Evolutionary conservation across 2,113 vertebrate species (phyloP).

Genomic region (Piprites chloris): DNA sequence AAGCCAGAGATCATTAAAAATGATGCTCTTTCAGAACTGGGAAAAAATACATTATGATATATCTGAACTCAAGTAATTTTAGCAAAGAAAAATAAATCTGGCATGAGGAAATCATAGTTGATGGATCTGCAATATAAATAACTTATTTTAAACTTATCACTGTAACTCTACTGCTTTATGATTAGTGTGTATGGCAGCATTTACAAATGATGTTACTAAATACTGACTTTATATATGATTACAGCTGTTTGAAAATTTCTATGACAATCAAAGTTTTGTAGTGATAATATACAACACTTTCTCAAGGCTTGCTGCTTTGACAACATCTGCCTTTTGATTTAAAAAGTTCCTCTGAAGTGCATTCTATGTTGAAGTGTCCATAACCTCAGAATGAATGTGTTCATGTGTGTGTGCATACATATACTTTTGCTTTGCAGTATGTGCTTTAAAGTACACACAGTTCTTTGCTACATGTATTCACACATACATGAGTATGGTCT

Average conservation of each 20-base stretch:
- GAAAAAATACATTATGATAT: background rate
- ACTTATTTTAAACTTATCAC: slow-evolving; percentile 22
- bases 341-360: slow-evolving; percentile 64
- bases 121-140: slow-evolving; percentile 6
- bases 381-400: slow-evolving; percentile 66
- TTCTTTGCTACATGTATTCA: slow-evolving; percentile 64
- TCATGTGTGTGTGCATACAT: slow-evolving; percentile 65
- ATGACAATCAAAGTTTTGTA: slow-evolving; percentile 35
- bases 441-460: slow-evolving; percentile 66
- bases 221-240: slow-evolving; percentile 55
- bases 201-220: slow-evolving; percentile 52
- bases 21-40: background rate
- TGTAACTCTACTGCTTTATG: slow-evolving; percentile 18
- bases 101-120: background rate
- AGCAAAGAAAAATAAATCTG: slow-evolving; percentile 5
- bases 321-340: slow-evolving; percentile 58
- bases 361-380: slow-evolving; percentile 69
- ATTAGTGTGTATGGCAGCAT: slow-evolving; percentile 46
- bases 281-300: slow-evolving; percentile 67
- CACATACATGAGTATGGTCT: slow-evolving; percentile 74
- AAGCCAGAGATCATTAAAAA: slow-evolving; percentile 20
- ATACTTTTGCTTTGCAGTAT: slow-evolving; percentile 33
- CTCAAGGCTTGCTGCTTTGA: slow-evolving; percentile 72
- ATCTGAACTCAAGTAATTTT: background rate
- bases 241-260: slow-evolving; percentile 24